Evolutionary conservation across 2,888 invertebrate species (phyloP).

Genomic region (Pollenia labialis): DNA sequence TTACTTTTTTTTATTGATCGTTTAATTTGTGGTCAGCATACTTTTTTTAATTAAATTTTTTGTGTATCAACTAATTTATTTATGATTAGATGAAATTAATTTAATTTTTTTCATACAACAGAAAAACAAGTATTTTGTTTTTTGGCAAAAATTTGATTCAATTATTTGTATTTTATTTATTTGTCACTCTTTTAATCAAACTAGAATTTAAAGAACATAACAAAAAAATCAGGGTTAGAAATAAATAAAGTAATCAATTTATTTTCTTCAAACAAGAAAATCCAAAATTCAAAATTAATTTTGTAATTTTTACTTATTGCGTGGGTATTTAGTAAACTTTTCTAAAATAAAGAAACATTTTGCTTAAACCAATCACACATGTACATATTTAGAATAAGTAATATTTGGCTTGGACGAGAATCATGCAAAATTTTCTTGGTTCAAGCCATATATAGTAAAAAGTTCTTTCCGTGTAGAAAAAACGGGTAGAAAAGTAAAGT

Average conservation of each 20-base stretch:
- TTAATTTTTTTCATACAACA: background rate
- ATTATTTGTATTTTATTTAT: background rate
- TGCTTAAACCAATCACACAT: no score
- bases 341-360: no score
- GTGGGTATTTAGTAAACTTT: no score
- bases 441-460: no score
- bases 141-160: background rate
- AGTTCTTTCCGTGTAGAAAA: no score
- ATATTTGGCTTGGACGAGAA: no score
- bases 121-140: conserved; percentile 1
- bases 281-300: background rate
- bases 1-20: conserved; percentile 1
- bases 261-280: no score
- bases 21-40: background rate
- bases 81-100: conserved; percentile 7
- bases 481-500: no score
- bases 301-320: no score
- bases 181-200: background rate
- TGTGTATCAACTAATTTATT: background rate
- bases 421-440: no score
- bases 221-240: background rate
- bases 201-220: conserved; percentile 5
- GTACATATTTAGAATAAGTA: no score
- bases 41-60: background rate
- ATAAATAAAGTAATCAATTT: background rate